Evolutionary conservation across 2,888 invertebrate species (phyloP).

Genomic region (Barypeithes pellucidus): DNA sequence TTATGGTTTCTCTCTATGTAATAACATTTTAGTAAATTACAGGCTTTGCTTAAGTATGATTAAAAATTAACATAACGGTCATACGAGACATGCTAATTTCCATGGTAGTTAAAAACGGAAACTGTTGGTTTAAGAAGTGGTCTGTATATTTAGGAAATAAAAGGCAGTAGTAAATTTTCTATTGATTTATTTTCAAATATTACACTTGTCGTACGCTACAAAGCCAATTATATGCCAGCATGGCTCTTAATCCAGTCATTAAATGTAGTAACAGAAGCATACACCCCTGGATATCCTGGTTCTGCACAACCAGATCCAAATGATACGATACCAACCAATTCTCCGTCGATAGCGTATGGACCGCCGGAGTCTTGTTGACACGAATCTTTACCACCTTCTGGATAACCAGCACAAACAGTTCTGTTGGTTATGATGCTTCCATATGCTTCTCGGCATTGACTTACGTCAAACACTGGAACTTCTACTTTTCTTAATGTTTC

Average conservation of each 20-base stretch:
- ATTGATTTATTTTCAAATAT: too few relatives aligned
- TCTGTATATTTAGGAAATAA: too few relatives aligned
- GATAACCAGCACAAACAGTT: constrained; percentile 1
- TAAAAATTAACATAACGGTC: too few relatives aligned
- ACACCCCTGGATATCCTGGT: constrained; percentile 15
- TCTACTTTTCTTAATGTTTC: constrained; percentile 1
- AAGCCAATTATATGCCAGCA: not conserved
- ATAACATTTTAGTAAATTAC: too few relatives aligned
- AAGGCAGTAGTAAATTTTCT: too few relatives aligned
- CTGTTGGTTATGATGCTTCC: not conserved
- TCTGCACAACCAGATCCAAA: constrained; percentile 21
- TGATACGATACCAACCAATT: constrained; percentile 22
- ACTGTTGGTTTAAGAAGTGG: too few relatives aligned
- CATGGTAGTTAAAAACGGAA: too few relatives aligned
- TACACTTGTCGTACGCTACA: not conserved
- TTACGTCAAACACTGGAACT: not conserved
- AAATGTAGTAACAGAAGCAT: constrained; percentile 12
- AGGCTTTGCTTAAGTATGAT: too few relatives aligned
- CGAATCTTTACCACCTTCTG: constrained; percentile 13
- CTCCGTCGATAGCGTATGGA: constrained; percentile 6
- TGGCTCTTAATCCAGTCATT: constrained; percentile 4
- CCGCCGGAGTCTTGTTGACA: constrained; percentile 18
- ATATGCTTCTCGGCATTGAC: not conserved
- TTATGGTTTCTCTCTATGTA: too few relatives aligned
- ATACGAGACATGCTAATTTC: too few relatives aligned